Conservation (phyloP, 1,140 invertebrate genomes). For the Capitella teleta region DNA sequence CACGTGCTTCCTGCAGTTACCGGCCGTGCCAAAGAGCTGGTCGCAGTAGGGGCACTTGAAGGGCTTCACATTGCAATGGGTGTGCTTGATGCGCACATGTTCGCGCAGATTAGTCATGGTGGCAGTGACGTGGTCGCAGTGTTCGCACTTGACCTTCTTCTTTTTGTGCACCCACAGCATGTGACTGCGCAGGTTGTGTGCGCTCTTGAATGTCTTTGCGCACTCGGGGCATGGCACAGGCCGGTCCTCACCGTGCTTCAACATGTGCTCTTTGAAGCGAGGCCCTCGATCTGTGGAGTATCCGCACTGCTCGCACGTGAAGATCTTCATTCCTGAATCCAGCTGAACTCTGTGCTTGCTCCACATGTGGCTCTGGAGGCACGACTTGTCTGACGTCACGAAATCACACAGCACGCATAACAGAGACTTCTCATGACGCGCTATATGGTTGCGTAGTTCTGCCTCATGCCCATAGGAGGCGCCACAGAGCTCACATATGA, state of each 20-base stretch:
- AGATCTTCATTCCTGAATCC: neutral
- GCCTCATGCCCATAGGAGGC: too few relatives aligned
- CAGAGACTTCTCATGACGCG: too few relatives aligned
- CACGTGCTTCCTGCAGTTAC: constrained; percentile 22
- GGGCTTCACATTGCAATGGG: constrained; percentile 21
- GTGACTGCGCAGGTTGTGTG: constrained; percentile 16
- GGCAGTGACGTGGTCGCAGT: constrained; percentile 19
- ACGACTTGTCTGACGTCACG: too few relatives aligned
- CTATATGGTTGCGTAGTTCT: too few relatives aligned
- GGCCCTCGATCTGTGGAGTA: constrained; percentile 15
- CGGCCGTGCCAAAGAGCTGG: constrained; percentile 18
- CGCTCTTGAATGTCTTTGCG: constrained; percentile 15
- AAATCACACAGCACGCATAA: too few relatives aligned
- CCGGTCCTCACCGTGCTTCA: constrained; percentile 17
- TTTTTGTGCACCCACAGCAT: constrained; percentile 19
- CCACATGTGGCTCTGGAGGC: too few relatives aligned
- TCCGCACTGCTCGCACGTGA: constrained; percentile 12
- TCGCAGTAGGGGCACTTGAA: constrained; percentile 22
- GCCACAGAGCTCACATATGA: too few relatives aligned
- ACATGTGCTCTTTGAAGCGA: constrained; percentile 18
- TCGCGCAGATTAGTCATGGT: constrained; percentile 18
- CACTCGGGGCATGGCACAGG: constrained; percentile 17
- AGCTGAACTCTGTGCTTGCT: neutral
- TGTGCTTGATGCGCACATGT: constrained; percentile 23
- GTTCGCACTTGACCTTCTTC: constrained; percentile 15